Base-by-base conservation (phyloP, 2,113 vertebrate species). In the Hylia prasina region DNA sequence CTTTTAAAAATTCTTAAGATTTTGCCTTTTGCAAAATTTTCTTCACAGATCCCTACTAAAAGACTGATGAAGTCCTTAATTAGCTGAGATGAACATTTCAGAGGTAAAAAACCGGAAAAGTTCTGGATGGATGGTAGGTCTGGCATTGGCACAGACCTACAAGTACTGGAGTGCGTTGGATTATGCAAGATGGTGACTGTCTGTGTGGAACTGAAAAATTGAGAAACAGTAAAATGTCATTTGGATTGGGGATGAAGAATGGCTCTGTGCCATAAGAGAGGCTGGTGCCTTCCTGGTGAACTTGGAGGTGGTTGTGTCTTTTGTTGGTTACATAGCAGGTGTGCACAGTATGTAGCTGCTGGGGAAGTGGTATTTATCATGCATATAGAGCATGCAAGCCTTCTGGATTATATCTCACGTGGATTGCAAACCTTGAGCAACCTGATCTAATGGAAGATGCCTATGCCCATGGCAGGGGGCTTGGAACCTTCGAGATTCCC, bases 401-500 rank as follows among this genome's bases (percentile, higher is more conserved):
- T 40, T 42, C 51, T 79, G 54, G 50, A 21, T 56, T 69, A 4
- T 35, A 44, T n/a, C 42, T 70, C 8, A 28, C 1, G 2, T 15
- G 30, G 68, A 44, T 1, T 83, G 35, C 9, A 93, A 64, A 69
- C 44, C 23, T 17, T 58, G 15, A 66, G 60, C 31, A 66, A 10
- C 7, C 37, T 44, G 19, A 7, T 66, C 10, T 44, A 57, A 50
- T 33, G 22, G 31, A 57, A 72, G 33, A 5, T 37, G 25, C 18
- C 16, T 2, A 0, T 56, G 30, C 7, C 31, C 8, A 19, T 23
- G 42, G 27, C 27, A 42, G 33, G 17, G 3, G 7, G 2, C 1
- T 20, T 57, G 27, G 44, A 65, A 25, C 11, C 33, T 50, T 48
- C 16, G 21, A 47, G 44, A 45, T 21, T 45, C 44, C 44, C 45